Evolutionary conservation across 2,888 invertebrate genomes (phyloP), one percentile per base, ranked within the genome.

Genomic region (Macrosiphum euphorbiae): DNA sequence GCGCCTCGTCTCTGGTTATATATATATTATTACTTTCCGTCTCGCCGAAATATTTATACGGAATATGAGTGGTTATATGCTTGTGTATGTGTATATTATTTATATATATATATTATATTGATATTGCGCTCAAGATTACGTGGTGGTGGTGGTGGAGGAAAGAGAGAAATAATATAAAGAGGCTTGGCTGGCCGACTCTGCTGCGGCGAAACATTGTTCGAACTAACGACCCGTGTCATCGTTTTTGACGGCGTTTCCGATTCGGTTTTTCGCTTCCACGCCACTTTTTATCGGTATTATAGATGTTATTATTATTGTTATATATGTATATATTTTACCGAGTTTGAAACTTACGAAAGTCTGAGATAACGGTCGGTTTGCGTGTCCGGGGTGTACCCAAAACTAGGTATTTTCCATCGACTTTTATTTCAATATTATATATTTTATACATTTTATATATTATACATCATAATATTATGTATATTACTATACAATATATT

Each of bases 181-280:
- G 20, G n/a, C 58, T 86, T 47, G 44, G 85, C 35, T 78, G 16
- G 44, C 41, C 41, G 90, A 84, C 52, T 55, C 3, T 8, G 35
- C 3, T 16, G 35, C 47, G 91, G 44, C 47, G 61, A n/a, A 47
- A 50, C 67, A 50, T 26, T 88, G 67, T 92, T 78, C 78, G 55
- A 88, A 88, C 88, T 92, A 92, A 92, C 92, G 92, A 92, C 24
- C 92, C 92, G 24, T 92, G 78, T 78, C 92, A 92, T 92, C 92
- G 92, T 67, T 92, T 92, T 88, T 92, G 92, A 92, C 78, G 92
- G 88, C 92, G 24, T 78, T 92, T 78, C 50, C 87, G 61, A 88
- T 92, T 92, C 52, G 67, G 47, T 88, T 92, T 92, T 78, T 52
- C 26, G 7, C 28, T 50, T 90, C 52, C 52, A 16, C 47, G 58